Base-by-base conservation (phyloP, 1,140 invertebrate genomes). In the Prorops nasuta region DNA sequence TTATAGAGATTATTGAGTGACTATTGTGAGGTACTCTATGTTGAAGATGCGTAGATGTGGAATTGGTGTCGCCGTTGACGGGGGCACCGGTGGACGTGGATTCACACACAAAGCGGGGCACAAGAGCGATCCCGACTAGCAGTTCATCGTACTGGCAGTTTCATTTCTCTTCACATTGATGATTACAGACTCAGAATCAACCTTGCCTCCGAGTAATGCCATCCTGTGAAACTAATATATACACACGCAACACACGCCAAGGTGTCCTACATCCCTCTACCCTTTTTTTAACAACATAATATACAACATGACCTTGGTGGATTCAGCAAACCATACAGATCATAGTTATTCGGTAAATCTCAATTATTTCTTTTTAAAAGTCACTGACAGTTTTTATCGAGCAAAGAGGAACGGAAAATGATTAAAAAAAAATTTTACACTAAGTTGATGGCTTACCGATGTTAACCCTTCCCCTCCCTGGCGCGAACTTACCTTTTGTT, bases 401-500 rank as follows among this genome's bases (percentile, higher is more conserved):
- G n/a, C n/a, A n/a, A n/a, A n/a, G n/a, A n/a, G n/a, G n/a, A n/a
- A n/a, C n/a, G n/a, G n/a, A n/a, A n/a, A n/a, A n/a, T n/a, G n/a
- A n/a, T n/a, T n/a, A n/a, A n/a, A n/a, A n/a, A n/a, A n/a, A n/a
- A n/a, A n/a, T n/a, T n/a, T n/a, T n/a, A n/a, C n/a, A n/a, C n/a
- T n/a, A n/a, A n/a, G n/a, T n/a, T n/a, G n/a, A n/a, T n/a, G n/a
- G n/a, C n/a, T n/a, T n/a, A n/a, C n/a, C n/a, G n/a, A n/a, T n/a
- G n/a, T n/a, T 40, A 42, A 51, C 56, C 54, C 51, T 37, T 31
- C 49, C 62, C 65, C 59, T 52, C 38, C 46, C 35, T 47, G 42
- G 64, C 44, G 57, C 35, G 61, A 53, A 72, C 78, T 79, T 79
- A 92, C 89, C 84, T 93, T 87, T 77, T 95, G 89, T 49, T 90